Conservation (phyloP, 2,797 vertebrate species). For the Eulemur mongoz region DNA sequence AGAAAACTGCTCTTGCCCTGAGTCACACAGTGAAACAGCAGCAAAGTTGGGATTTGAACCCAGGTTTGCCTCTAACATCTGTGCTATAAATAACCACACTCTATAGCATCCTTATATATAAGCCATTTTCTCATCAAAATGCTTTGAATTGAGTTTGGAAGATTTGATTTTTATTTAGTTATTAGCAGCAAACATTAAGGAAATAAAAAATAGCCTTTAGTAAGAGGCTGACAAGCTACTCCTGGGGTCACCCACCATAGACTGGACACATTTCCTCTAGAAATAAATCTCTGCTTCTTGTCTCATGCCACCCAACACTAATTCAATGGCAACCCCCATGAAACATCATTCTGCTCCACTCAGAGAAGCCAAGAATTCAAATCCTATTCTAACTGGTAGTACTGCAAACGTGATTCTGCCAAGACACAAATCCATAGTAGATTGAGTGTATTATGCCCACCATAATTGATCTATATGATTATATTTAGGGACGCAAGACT, state of each 20-base stretch:
- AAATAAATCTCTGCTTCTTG: slow-evolving; percentile 52
- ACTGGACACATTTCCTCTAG: background rate
- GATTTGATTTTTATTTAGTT: slow-evolving; percentile 48
- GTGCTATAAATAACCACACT: background rate
- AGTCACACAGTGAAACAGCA: background rate
- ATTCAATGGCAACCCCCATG: background rate
- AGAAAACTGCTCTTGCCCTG: background rate
- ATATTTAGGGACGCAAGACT: background rate
- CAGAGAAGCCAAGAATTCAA: slow-evolving; percentile 47
- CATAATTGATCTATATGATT: background rate
- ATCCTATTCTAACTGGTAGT: slow-evolving; percentile 5
- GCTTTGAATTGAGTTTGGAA: slow-evolving; percentile 25
- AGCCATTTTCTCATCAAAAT: slow-evolving; percentile 38
- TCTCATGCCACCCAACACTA: background rate
- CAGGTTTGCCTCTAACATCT: background rate
- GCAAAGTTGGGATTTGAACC: background rate
- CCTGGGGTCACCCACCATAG: background rate
- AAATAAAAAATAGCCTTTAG: slow-evolving; percentile 43
- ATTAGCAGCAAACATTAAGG: slow-evolving; percentile 50
- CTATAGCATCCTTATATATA: background rate
- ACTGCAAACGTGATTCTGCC: slow-evolving; percentile 9
- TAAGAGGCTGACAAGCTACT: background rate
- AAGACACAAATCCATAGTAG: background rate
- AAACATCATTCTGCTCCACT: background rate
- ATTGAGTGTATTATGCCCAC: background rate